Evolutionary conservation across 35 echinoderm and acorn worm species (phyloP), one percentile per base, ranked within the genome.

Genomic region (Amphiura filiformis): DNA sequence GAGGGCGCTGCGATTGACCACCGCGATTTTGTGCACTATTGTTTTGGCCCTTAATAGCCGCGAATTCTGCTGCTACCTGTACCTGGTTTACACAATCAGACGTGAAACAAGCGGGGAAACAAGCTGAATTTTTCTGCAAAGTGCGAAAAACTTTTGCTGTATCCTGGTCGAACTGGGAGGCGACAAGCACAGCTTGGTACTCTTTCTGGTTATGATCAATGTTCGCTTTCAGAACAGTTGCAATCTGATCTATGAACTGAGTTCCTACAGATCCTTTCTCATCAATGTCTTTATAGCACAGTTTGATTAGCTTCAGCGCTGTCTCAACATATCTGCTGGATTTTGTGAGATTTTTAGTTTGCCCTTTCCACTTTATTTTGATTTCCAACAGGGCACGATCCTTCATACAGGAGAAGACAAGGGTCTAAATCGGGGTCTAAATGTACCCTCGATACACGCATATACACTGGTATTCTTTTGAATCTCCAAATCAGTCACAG

Each of bases 181-280:
- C 84, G 0, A 86, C 84, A 35, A 86, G 84, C 11, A 86, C 84
- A 13, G 84, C 84, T 36, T 86, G 84, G 31, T 86, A 86, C 39
- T 86, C 84, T 36, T 65, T 75, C 34, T 86, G 57, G 84, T 86
- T 86, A 32, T 34, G 15, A 23, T 35, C 56, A 3, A 75, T 75
- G 17, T 76, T 33, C 12, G 84, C 84, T 32, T 86, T 75, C 2
- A 85, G 78, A 12, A 80, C 35, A 37, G 78, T 80, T 13, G 78
- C 33, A 35, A 80, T 36, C 38, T 86, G 84, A 37, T 86, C 84
- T 7, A 75, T 75, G 28, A 64, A 84, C 15, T 52, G 32, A 1
- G 82, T 28, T 30, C 52, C 37, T n/a, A 84, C 13, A 7, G 40
- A 4, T 52, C 52, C n/a, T n/a, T n/a, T n/a, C n/a, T n/a, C n/a